Percentiles rank a stretch among this genome's conserved stretches.
Conservation (phyloP, 2,888 invertebrate genomes). For the Serripes groenlandicus region DNA sequence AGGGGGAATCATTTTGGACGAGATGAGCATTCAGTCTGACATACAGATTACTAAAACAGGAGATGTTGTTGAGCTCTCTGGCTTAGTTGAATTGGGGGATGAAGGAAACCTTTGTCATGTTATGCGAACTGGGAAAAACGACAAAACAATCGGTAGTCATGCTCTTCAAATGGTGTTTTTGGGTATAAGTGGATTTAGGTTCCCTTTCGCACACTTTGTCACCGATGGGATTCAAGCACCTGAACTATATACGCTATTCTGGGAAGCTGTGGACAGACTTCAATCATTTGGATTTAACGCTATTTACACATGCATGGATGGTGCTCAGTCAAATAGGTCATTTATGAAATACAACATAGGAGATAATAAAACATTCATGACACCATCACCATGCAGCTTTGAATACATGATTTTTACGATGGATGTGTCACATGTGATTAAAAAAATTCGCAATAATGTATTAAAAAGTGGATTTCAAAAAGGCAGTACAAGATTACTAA, state of each 20-base stretch:
- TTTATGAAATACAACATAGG: slow-evolving; percentile 45
- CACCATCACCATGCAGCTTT: slow-evolving; percentile 32
- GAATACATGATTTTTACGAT: slow-evolving; percentile 40
- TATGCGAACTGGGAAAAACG: slow-evolving; percentile 41
- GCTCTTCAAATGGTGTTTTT: slow-evolving; percentile 59
- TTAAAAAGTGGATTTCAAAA: slow-evolving; percentile 52
- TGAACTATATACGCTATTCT: slow-evolving; percentile 46
- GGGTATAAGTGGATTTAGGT: slow-evolving; percentile 61
- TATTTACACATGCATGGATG: slow-evolving; percentile 47
- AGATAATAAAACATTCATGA: slow-evolving; percentile 13
- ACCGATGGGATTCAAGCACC: slow-evolving; percentile 47
- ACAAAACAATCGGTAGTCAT: slow-evolving; percentile 42
- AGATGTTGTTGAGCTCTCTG: slow-evolving; percentile 58
- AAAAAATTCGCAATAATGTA: slow-evolving; percentile 61
- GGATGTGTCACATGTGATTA: slow-evolving; percentile 58
- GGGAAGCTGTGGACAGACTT: slow-evolving; percentile 42
- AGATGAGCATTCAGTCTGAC: slow-evolving; percentile 67
- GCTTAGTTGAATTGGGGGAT: slow-evolving; percentile 48
- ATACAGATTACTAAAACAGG: slow-evolving; percentile 56
- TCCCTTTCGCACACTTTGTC: slow-evolving; percentile 56
- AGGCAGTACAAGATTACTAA: slow-evolving; percentile 28
- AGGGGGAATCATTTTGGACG: slow-evolving; percentile 64
- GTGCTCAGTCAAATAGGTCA: slow-evolving; percentile 42
- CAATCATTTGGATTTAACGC: slow-evolving; percentile 33
- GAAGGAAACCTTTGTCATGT: slow-evolving; percentile 50